Percentiles rank a stretch among this genome's conserved stretches.
These are phyloP conservation scores for Microctenopoma lineatum DNA, from an alignment of 2,797 vertebrate species.

Conservation along the genomic window DNA sequence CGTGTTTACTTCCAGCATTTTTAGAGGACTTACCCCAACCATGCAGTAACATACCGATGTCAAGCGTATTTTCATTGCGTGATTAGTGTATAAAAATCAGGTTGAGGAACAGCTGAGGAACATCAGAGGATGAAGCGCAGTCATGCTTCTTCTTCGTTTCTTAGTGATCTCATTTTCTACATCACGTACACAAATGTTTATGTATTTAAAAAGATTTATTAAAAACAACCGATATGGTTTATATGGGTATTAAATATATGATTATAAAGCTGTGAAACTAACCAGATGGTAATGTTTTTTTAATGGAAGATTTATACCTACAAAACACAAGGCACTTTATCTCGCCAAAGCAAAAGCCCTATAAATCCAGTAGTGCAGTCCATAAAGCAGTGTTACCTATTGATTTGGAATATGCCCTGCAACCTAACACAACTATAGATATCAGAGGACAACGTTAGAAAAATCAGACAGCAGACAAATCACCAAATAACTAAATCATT, in stretches of 20 bases:
- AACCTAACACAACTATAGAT: constrained; percentile 17
- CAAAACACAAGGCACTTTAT: constrained; percentile 51
- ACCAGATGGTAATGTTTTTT: constrained; percentile 33
- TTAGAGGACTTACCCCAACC: constrained; percentile 46
- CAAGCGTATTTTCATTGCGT: constrained; percentile 58
- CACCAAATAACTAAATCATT: neutral
- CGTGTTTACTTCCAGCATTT: constrained; percentile 70
- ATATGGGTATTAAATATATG: constrained; percentile 6
- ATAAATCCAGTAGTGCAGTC: constrained; percentile 54
- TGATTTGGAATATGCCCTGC: constrained; percentile 42
- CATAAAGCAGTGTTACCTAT: constrained; percentile 48
- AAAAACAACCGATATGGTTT: constrained; percentile 20
- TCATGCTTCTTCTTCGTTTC: constrained; percentile 46
- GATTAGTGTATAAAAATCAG: constrained; percentile 39
- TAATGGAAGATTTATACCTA: constrained; percentile 11
- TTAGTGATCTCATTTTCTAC: constrained; percentile 32
- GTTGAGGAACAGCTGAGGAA: constrained; percentile 40
- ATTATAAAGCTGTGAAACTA: neutral
- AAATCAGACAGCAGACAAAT: neutral
- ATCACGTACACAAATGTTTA: constrained; percentile 46
- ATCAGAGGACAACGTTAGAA: constrained; percentile 21
- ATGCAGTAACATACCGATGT: constrained; percentile 47
- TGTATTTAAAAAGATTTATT: constrained; percentile 38
- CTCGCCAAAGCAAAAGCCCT: constrained; percentile 43
- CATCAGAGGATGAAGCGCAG: constrained; percentile 30